Percentiles rank a stretch among this genome's conserved stretches.
phyloP scores from a whole-genome alignment of 2,797 vertebrate species.

The Trachurus trachurus region DNA sequence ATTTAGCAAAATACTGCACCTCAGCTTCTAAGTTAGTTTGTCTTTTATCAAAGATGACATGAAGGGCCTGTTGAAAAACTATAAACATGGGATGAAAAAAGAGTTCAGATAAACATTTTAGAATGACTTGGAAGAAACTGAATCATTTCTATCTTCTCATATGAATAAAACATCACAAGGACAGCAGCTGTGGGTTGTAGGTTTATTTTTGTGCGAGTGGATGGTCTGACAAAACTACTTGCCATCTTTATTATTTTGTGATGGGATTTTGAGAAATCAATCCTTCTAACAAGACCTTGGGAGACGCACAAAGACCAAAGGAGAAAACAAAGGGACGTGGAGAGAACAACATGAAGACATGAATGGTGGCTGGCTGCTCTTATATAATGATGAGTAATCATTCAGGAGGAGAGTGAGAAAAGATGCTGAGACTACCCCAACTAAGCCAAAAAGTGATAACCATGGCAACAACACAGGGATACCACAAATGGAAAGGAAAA shows the following conservation, averaged over 20 bases:
- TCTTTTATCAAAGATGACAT: background rate
- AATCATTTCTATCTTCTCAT: conserved; percentile 38
- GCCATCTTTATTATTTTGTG: conserved; percentile 40
- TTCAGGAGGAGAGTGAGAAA: conserved; percentile 13
- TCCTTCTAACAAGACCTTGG: conserved; percentile 39
- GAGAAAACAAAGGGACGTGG: background rate
- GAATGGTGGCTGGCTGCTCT: conserved; percentile 4
- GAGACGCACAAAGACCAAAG: conserved; percentile 26
- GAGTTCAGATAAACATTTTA: conserved; percentile 22
- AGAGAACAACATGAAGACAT: conserved; percentile 5
- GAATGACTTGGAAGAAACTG: conserved; percentile 9
- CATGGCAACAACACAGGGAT: conserved; percentile 78
- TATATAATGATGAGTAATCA: conserved; percentile 8
- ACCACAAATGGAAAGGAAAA: conserved; percentile 29
- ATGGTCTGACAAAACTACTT: conserved; percentile 45
- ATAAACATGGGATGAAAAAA: background rate
- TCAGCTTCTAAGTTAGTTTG: background rate
- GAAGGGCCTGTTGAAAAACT: background rate
- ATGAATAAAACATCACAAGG: conserved; percentile 57
- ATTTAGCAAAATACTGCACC: background rate
- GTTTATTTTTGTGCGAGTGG: conserved; percentile 35
- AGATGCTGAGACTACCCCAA: conserved; percentile 9
- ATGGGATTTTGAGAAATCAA: conserved; percentile 36
- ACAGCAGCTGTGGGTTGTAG: conserved; percentile 13
- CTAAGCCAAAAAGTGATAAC: conserved; percentile 62